A percentile compares a stretch with the other conserved stretches of the same genome.
Conservation (phyloP, 1,140 invertebrate species). For the Rhopalosiphum padi region DNA sequence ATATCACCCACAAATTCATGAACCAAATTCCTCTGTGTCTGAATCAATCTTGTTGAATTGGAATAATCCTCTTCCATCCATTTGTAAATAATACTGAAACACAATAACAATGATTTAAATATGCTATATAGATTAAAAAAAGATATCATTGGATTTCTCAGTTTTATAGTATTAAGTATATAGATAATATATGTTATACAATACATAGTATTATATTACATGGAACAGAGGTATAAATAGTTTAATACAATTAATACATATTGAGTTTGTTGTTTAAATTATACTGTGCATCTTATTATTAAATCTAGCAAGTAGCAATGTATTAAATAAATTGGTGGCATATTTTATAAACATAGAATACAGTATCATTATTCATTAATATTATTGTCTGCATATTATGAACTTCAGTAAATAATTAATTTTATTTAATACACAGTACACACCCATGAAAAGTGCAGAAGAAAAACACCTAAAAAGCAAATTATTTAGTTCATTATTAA, state of each 20-base stretch:
- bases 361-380: background rate
- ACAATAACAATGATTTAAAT: background rate
- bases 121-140: background rate
- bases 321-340: background rate
- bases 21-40: slow-evolving; percentile 91
- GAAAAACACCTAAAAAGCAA: background rate
- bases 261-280: background rate
- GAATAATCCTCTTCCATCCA: slow-evolving; percentile 91
- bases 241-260: background rate
- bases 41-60: slow-evolving; percentile 86
- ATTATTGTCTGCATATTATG: no score
- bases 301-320: background rate
- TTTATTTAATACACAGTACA: background rate
- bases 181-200: background rate
- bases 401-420: no score
- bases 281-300: background rate
- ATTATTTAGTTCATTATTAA: background rate
- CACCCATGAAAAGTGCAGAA: background rate
- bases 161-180: background rate
- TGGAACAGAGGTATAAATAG: background rate
- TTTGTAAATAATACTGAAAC: slow-evolving; percentile 81
- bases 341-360: background rate
- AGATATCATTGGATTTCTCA: background rate
- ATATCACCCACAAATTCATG: slow-evolving; percentile 63
- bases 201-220: background rate